Evolutionary conservation across 2,797 vertebrate genomes (phyloP), one percentile per base, ranked within the genome.

Genomic region (Trachops cirrhosus): DNA sequence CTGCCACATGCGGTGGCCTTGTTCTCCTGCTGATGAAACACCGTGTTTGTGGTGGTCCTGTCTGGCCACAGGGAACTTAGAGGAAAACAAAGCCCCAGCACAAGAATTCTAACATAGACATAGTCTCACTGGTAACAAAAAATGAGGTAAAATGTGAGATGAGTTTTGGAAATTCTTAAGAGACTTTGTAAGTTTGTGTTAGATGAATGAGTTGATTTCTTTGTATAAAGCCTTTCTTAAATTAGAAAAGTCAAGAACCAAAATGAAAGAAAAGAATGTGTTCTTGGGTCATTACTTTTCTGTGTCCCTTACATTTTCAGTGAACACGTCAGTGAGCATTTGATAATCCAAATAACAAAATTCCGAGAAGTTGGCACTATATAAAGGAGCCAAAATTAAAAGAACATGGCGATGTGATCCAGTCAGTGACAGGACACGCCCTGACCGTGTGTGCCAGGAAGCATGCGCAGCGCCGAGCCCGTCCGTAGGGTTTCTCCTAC

Each of bases 1-100:
- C 62, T 95, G 32, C 90, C 29, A 14, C n/a, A 71, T 70, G 59
- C 82, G 67, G 68, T 75, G 87, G 71, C 70, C 92, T 93, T 70
- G 62, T 68, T 96, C n/a, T 50, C 84, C 89, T 73, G 44, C 74
- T 89, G 37, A 84, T 91, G 93, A 97, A 97, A 95, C 73, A 89
- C 34, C 67, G 19, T 91, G 73, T 83, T 97, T 91, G 16, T 94
- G 86, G 79, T 95, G 89, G 46, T 94, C 50, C 44, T 93, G 48
- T 84, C 78, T 97, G 67, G 32, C 59, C 37, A 93, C 50, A 94
- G 93, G 79, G 44, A 73, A 87, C 71, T 96, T 67, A 86, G 48
- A 52, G 62, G 74, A 91, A 95, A 93, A 93, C 89, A 89, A 83
- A 70, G 7, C 18, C 77, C 29, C 57, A 18, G 39, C 48, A 88